Conservation (phyloP, 1,140 invertebrate species). For the Mercenaria mercenaria region DNA sequence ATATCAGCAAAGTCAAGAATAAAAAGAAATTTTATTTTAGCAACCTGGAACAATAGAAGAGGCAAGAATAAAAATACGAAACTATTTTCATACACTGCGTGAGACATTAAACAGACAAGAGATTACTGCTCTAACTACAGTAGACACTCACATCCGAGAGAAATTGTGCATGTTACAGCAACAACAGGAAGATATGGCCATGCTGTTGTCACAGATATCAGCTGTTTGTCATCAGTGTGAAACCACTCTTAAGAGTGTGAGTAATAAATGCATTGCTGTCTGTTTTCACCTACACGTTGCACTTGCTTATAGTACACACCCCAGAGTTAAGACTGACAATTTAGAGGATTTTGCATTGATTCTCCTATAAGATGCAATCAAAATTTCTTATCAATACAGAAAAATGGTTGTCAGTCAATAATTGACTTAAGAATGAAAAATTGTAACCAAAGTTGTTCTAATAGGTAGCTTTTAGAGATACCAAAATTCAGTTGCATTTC, state of each 20-base stretch:
- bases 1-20: too few relatives aligned
- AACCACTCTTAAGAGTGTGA: constrained; percentile 86
- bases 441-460: too few relatives aligned
- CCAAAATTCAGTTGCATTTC: too few relatives aligned
- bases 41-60: constrained; percentile 86
- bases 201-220: constrained; percentile 88
- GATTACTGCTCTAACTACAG: constrained; percentile 87
- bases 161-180: constrained; percentile 88
- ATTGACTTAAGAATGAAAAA: too few relatives aligned
- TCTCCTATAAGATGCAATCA: too few relatives aligned
- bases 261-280: not conserved
- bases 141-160: constrained; percentile 89
- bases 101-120: constrained; percentile 88
- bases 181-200: constrained; percentile 88
- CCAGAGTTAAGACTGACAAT: too few relatives aligned
- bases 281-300: too few relatives aligned
- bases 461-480: too few relatives aligned
- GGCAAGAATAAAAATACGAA: constrained; percentile 86
- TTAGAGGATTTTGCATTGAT: too few relatives aligned
- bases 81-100: constrained; percentile 88
- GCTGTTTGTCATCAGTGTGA: constrained; percentile 89
- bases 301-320: too few relatives aligned
- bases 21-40: constrained; percentile 56
- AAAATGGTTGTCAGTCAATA: too few relatives aligned
- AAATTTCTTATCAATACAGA: too few relatives aligned